Base-by-base conservation (phyloP, 37 sponge, comb jelly and placozoan species). In the Chondrilla cf. caribensis region DNA sequence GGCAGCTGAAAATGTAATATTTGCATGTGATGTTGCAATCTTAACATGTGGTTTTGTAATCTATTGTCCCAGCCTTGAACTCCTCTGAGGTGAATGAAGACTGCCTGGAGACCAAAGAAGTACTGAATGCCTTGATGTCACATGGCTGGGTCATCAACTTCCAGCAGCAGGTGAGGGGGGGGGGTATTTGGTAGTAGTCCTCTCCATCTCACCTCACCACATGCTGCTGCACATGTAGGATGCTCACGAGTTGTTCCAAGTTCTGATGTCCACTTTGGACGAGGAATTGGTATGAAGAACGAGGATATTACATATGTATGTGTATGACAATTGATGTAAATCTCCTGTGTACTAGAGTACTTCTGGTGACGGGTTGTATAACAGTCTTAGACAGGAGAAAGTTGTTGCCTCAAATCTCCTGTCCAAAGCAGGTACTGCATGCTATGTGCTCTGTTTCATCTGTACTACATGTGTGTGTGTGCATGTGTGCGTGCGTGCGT, bases 241-340 rank as follows among this genome's bases (percentile, higher is more conserved):
- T 86, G 89, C 93, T 31, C 84, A 86, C 60, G 93, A 92, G 68
- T 65, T 92, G 29, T 92, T 88, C 65, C 93, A 92, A 39, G 84
- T 92, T 0, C 70, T 92, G 31, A 25, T 88, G 80, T 72, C 84
- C 2, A 89, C 84, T 25, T 35, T 92, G 67, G 82, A 72, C 0
- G 93, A 92, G 54, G 93, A 92, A 40, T 70, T 81, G 82, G 88
- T 87, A 70, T 38, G 72, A 19, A 65, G 72, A 6, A 47, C 11
- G 11, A 11, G 51, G 11, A 14, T 11, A 47, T 6, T 47, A 47
- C 51, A 47, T 47, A 47, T 47, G 11, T 47, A 11, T n/a, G n/a
- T n/a, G n/a, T n/a, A n/a, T n/a, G n/a, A n/a, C n/a, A 47, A 47
- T 47, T 14, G 51, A 14, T 47, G 6, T 47, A 47, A 47, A 11